Evolutionary conservation across 2,888 invertebrate genomes (phyloP).

Genomic region (Drosophila subquinaria): DNA sequence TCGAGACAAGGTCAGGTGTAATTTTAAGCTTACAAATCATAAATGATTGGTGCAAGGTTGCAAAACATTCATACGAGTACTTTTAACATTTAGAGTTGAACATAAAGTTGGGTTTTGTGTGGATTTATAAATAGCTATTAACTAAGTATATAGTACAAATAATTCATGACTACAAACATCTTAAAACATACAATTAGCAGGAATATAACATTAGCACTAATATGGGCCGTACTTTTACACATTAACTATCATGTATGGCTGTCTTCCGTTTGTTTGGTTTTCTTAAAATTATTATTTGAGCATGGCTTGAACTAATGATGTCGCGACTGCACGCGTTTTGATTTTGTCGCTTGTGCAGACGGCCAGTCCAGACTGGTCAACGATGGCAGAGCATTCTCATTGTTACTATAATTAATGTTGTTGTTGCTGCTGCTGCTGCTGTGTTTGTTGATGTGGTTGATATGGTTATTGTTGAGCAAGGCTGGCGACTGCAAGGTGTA

Average conservation of each 20-base stretch:
- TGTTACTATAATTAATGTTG: constrained; percentile 34
- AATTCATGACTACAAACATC: constrained; percentile 39
- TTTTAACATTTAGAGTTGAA: constrained; percentile 51
- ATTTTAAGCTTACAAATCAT: constrained; percentile 13
- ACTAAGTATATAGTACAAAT: constrained; percentile 35
- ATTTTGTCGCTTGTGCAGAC: constrained; percentile 56
- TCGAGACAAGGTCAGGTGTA: constrained; percentile 22
- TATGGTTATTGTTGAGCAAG: constrained; percentile 40
- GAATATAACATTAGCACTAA: constrained; percentile 49
- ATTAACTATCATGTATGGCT: constrained; percentile 28
- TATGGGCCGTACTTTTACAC: constrained; percentile 17
- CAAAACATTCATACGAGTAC: constrained; percentile 30
- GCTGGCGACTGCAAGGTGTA: constrained; percentile 70
- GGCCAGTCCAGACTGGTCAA: constrained; percentile 68
- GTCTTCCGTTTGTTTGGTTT: constrained; percentile 15
- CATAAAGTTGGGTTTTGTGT: constrained; percentile 36
- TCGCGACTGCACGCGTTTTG: constrained; percentile 66
- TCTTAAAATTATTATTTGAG: constrained; percentile 38
- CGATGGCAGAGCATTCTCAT: constrained; percentile 58
- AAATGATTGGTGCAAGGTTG: constrained; percentile 42
- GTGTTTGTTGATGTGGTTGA: constrained; percentile 30
- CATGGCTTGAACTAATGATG: constrained; percentile 59
- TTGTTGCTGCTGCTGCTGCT: constrained; percentile 23
- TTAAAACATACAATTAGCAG: constrained; percentile 49
- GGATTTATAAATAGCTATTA: constrained; percentile 17